Conservation (phyloP, 1,140 invertebrate species). For the Drosophila virilis region DNA sequence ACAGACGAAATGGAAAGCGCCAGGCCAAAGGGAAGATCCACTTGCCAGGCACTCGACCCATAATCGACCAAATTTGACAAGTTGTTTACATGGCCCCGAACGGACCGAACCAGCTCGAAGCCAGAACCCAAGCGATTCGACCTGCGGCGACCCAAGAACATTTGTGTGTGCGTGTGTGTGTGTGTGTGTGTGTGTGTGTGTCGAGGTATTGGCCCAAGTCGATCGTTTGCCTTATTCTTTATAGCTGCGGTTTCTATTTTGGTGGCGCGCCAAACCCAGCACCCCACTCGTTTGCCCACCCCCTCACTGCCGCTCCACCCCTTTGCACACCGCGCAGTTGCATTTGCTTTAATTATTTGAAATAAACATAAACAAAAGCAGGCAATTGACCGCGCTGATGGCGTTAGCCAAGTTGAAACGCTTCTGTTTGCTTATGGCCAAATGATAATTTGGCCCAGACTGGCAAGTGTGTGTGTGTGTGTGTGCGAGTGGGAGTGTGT, state of each 20-base stretch:
- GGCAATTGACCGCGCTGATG: conserved; percentile 32
- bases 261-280: background rate
- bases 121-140: conserved; percentile 1
- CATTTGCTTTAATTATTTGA: conserved; percentile 43
- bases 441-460: conserved; percentile 9
- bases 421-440: conserved; percentile 17
- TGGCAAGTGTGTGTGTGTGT: background rate
- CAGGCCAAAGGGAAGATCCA: background rate
- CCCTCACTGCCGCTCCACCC: no score
- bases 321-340: background rate
- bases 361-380: conserved; percentile 50
- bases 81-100: conserved; percentile 31
- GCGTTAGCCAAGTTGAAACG: conserved; percentile 7
- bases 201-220: conserved; percentile 5
- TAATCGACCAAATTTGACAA: conserved; percentile 19
- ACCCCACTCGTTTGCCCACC: background rate
- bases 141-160: conserved; percentile 28
- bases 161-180: conserved; percentile 4
- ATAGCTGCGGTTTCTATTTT: conserved; percentile 43
- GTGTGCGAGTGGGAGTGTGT: no score
- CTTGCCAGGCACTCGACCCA: background rate
- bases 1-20: no score
- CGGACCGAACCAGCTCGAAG: conserved; percentile 3
- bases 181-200: conserved; percentile 5
- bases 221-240: conserved; percentile 48